phyloP scores from a whole-genome alignment of 2,888 invertebrate genomes.

The Sminthurides aquaticus region DNA sequence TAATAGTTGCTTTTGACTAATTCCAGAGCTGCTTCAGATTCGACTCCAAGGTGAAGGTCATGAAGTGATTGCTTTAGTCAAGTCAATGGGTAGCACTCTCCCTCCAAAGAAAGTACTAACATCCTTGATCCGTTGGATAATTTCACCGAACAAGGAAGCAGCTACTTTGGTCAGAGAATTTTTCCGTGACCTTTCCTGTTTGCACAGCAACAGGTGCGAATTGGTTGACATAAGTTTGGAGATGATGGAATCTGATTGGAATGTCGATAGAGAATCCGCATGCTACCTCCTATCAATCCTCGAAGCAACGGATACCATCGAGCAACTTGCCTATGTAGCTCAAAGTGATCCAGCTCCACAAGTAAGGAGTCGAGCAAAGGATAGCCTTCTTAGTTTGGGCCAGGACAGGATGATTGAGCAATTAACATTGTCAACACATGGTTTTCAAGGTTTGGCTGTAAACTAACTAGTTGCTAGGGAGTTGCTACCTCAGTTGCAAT shows the following conservation, averaged over 20 bases:
- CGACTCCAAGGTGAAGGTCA: conserved; percentile 19
- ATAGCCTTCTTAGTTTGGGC: conserved; percentile 25
- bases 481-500: neutral
- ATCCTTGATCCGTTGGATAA: conserved; percentile 26
- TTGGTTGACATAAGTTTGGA: conserved; percentile 16
- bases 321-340: conserved; percentile 31
- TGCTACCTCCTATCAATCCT: conserved; percentile 26
- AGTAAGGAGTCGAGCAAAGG: conserved; percentile 30
- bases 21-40: conserved; percentile 26
- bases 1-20: neutral
- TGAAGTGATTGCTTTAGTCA: conserved; percentile 21
- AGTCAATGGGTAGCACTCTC: conserved; percentile 21
- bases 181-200: conserved; percentile 26
- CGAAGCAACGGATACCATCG: conserved; percentile 23
- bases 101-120: conserved; percentile 30
- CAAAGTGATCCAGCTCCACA: conserved; percentile 29
- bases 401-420: conserved; percentile 29
- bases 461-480: conserved; percentile 10
- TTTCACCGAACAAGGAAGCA: conserved; percentile 26
- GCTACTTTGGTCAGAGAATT: conserved; percentile 26
- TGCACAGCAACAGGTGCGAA: conserved; percentile 10
- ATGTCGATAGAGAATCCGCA: conserved; percentile 26
- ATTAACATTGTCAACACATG: conserved; percentile 31
- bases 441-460: conserved; percentile 34
- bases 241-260: conserved; percentile 31